Percentiles rank a stretch among this genome's conserved stretches.
These are phyloP conservation scores for Zophobas atratus DNA, from an alignment of 1,140 invertebrate species.

Conservation along the genomic window DNA sequence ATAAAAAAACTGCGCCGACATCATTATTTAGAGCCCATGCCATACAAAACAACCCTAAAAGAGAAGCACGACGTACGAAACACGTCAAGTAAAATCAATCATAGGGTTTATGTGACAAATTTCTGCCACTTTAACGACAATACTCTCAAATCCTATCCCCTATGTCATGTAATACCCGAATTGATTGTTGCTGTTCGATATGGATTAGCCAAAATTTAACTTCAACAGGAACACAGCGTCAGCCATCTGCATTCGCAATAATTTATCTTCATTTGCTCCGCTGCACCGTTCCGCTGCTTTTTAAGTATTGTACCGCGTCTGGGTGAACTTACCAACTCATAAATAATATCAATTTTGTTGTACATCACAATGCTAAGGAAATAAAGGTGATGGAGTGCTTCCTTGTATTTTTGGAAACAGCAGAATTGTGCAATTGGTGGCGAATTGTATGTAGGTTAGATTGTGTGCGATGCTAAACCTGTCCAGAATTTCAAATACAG, in stretches of 20 bases:
- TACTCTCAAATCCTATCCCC: conserved; percentile 48
- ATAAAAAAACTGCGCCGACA: background rate
- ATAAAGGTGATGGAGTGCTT: background rate
- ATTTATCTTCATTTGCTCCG: conserved; percentile 21
- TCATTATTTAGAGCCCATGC: conserved; percentile 13
- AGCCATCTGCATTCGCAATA: conserved; percentile 16
- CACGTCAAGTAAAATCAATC: conserved; percentile 50
- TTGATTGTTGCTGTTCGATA: conserved; percentile 48
- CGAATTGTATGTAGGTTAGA: conserved; percentile 39
- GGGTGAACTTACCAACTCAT: too few relatives aligned
- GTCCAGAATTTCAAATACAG: conserved; percentile 42
- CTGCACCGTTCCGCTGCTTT: conserved; percentile 8
- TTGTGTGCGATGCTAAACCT: conserved; percentile 42
- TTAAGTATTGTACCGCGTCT: background rate
- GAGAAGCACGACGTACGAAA: conserved; percentile 30
- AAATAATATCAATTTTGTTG: background rate
- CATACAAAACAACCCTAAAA: conserved; percentile 21
- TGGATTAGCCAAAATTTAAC: conserved; percentile 47
- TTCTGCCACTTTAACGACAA: conserved; percentile 49
- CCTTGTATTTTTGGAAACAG: conserved; percentile 2
- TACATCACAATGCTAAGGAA: background rate
- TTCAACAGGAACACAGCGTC: conserved; percentile 5
- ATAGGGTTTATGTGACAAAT: conserved; percentile 51
- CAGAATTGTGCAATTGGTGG: conserved; percentile 33
- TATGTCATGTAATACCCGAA: conserved; percentile 50